These are phyloP conservation scores for Rhadina sibilatrix DNA, from an alignment of 2,113 vertebrate species.

Conservation along the genomic window DNA sequence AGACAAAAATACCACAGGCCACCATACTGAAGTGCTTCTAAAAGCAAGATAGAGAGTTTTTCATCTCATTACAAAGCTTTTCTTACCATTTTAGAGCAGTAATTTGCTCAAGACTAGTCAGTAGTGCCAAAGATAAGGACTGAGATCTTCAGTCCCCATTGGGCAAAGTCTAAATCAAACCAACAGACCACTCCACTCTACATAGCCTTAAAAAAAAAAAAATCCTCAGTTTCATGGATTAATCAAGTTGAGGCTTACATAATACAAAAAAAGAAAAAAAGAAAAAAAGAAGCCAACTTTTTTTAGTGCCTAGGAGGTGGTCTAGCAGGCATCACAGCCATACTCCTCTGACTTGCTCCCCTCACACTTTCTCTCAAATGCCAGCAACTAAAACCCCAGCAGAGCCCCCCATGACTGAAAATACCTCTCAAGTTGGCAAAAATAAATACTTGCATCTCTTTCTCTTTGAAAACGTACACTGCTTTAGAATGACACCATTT, in stretches of 20 bases:
- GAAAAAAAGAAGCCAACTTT: not conserved
- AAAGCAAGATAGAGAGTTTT: not conserved
- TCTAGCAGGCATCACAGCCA: constrained; percentile 36
- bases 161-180: not conserved
- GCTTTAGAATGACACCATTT: constrained; percentile 43
- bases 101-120: not conserved
- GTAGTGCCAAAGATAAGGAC: not conserved
- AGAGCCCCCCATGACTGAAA: not conserved
- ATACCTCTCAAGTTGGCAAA: not conserved
- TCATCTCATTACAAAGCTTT: not conserved
- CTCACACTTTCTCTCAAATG: not conserved
- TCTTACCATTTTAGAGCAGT: not conserved
- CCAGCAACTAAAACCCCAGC: not conserved
- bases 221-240: not conserved
- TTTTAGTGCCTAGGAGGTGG: not conserved
- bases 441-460: constrained; percentile 8
- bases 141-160: not conserved
- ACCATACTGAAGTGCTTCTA: not conserved
- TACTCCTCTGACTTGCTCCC: not conserved
- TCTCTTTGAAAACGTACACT: not conserved
- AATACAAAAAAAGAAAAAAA: not conserved
- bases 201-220: not conserved
- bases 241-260: not conserved
- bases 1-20: not conserved
- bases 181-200: not conserved